phyloP scores from a whole-genome alignment of 2,888 invertebrate species.

The Xestia rhomboidea region DNA sequence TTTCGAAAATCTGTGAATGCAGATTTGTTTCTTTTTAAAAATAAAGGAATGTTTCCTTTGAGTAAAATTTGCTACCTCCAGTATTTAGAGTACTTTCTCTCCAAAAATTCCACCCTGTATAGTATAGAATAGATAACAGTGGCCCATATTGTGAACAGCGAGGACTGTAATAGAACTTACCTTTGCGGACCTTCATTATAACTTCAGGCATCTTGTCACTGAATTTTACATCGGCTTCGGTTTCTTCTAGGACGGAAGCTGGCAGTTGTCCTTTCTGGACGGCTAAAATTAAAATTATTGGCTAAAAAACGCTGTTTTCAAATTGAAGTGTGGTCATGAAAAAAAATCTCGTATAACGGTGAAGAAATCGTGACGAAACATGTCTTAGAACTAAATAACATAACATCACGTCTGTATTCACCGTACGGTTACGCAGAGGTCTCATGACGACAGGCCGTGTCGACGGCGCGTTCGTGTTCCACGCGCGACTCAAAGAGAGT shows the following conservation, averaged over 20 bases:
- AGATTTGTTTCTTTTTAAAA: too few species aligned
- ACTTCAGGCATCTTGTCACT: conserved; percentile 35
- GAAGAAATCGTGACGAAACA: not conserved
- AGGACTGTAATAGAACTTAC: conserved; percentile 7
- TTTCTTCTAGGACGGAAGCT: conserved; percentile 28
- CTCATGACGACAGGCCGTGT: too few species aligned
- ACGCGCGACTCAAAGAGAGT: too few species aligned
- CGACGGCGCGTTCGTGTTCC: too few species aligned
- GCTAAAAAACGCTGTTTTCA: not conserved
- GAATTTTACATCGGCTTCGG: conserved; percentile 28
- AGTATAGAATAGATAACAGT: too few species aligned
- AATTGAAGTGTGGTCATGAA: not conserved
- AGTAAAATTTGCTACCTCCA: too few species aligned
- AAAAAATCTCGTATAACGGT: not conserved
- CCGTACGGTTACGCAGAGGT: too few species aligned
- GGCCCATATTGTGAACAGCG: too few species aligned
- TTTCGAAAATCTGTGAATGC: too few species aligned
- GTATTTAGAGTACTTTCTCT: too few species aligned
- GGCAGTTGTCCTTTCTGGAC: conserved; percentile 31
- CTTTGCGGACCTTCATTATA: conserved; percentile 40
- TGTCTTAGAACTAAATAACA: not conserved
- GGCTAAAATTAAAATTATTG: conserved; percentile 29
- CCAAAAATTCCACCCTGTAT: too few species aligned
- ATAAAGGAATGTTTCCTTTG: too few species aligned
- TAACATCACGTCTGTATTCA: not conserved